These are phyloP conservation scores for Varecia variegata DNA, from an alignment of 2,797 vertebrate species.

Conservation along the genomic window DNA sequence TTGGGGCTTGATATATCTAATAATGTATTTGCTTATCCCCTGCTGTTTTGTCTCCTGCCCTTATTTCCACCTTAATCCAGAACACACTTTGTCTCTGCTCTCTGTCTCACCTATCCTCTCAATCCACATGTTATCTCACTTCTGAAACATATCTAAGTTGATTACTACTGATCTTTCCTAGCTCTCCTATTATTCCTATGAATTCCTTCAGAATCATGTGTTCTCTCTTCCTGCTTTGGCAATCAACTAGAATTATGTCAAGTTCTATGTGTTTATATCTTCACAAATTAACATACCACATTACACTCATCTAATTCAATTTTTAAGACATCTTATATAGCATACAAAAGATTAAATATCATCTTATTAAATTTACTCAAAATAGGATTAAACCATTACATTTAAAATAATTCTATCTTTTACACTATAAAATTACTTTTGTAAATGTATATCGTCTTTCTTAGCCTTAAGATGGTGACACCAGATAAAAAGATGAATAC, in stretches of 20 bases:
- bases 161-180: neutral
- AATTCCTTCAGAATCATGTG: neutral
- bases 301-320: neutral
- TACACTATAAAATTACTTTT: neutral
- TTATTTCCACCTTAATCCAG: neutral
- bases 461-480: neutral
- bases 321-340: neutral
- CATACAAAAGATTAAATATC: neutral
- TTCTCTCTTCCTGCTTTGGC: neutral
- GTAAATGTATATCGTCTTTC: neutral
- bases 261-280: neutral
- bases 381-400: neutral
- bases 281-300: neutral
- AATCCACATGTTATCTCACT: neutral
- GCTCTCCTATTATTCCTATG: too few species aligned
- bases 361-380: neutral
- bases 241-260: neutral
- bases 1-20: neutral
- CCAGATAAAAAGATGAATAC: neutral
- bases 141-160: neutral
- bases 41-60: neutral
- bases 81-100: neutral
- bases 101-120: neutral
- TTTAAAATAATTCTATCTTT: neutral
- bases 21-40: neutral